Percentiles rank a stretch among this genome's conserved stretches.
phyloP scores from a whole-genome alignment of 2,888 invertebrate genomes.

The Oeneis ivallda region DNA sequence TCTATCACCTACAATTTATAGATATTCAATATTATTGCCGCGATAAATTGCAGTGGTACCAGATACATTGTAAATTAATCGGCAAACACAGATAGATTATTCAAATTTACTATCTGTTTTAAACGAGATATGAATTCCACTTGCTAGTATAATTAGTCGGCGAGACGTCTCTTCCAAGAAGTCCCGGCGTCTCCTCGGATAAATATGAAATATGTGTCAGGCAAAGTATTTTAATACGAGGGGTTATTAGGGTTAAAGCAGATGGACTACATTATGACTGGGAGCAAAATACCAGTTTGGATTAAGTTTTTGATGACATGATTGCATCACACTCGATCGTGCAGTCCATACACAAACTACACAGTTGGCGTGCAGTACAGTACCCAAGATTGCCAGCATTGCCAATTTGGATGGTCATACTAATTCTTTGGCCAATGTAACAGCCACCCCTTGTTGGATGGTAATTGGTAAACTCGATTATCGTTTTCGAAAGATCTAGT shows the following conservation, averaged over 20 bases:
- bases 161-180: constrained; percentile 38
- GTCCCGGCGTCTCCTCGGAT: constrained; percentile 21
- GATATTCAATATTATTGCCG: not conserved
- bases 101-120: constrained; percentile 31
- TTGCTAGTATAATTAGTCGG: constrained; percentile 38
- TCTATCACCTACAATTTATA: not conserved
- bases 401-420: no score
- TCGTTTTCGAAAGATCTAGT: no score
- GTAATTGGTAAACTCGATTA: no score
- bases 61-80: constrained; percentile 23
- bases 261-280: no score
- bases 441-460: no score
- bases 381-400: no score
- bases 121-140: constrained; percentile 30
- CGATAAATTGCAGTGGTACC: constrained; percentile 8
- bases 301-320: no score
- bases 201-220: constrained; percentile 35
- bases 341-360: no score
- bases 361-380: no score
- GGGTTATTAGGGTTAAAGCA: not conserved
- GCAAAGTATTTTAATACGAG: not conserved
- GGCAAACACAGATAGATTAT: constrained; percentile 23
- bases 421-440: no score
- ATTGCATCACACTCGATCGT: no score
- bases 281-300: no score